phyloP scores from a whole-genome alignment of 2,888 invertebrate genomes.

The Pollenia angustigena region DNA sequence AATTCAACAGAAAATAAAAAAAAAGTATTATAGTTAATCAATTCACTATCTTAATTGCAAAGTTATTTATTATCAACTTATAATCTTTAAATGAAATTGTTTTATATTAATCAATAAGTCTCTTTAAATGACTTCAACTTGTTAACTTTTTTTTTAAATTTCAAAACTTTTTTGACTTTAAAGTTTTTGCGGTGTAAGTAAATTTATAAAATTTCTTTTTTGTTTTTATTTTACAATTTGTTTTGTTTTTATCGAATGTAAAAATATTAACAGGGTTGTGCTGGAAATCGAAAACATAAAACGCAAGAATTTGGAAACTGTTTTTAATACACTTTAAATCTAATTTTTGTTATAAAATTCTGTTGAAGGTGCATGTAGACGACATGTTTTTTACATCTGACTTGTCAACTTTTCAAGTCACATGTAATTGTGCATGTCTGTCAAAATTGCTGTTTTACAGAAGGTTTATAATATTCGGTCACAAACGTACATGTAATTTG shows the following conservation, averaged over 20 bases:
- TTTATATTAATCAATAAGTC: background rate
- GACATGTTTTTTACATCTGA: no score
- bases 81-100: background rate
- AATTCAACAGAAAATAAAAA: background rate
- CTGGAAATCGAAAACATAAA: no score
- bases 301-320: no score
- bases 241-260: slow-evolving; percentile 1
- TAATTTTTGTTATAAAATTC: no score
- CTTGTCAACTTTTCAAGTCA: no score
- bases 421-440: no score
- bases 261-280: no score
- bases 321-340: no score
- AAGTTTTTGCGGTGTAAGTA: slow-evolving; percentile 11
- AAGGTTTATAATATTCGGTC: no score
- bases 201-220: background rate
- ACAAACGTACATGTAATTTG: no score
- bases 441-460: no score
- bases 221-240: background rate
- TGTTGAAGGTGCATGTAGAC: no score
- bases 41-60: background rate
- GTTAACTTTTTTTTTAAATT: background rate
- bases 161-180: background rate
- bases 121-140: background rate
- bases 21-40: background rate
- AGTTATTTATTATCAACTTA: background rate